These are phyloP conservation scores for Drosophila lowei DNA, from an alignment of 1,140 invertebrate species.

Conservation along the genomic window DNA sequence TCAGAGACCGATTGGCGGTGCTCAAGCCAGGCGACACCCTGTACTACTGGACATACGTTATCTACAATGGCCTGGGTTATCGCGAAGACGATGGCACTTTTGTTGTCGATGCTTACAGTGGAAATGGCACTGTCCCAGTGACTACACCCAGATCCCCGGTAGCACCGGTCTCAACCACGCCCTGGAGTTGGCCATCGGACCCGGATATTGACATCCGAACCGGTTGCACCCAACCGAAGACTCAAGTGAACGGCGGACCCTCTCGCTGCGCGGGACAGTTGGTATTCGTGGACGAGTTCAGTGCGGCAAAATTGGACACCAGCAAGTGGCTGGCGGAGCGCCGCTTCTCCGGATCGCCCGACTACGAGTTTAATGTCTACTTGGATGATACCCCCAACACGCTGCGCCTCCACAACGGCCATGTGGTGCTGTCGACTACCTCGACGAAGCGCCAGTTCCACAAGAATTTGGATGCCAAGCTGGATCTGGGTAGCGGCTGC, in stretches of 20 bases:
- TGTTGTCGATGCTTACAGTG: conserved; percentile 83
- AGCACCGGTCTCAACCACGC: neutral
- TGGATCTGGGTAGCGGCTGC: conserved; percentile 83
- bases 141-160: neutral
- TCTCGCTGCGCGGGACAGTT: conserved; percentile 84
- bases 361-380: conserved; percentile 88
- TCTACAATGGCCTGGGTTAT: conserved; percentile 86
- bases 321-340: conserved; percentile 81
- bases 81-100: conserved; percentile 86
- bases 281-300: conserved; percentile 85
- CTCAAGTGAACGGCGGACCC: conserved; percentile 54
- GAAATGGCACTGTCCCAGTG: conserved; percentile 5
- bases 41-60: conserved; percentile 90
- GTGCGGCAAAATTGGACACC: conserved; percentile 52
- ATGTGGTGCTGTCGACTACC: conserved; percentile 85
- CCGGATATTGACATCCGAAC: conserved; percentile 43
- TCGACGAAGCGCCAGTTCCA: conserved; percentile 84
- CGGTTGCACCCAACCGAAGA: conserved; percentile 39
- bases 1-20: conserved; percentile 85
- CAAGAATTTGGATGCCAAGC: conserved; percentile 71
- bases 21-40: conserved; percentile 87
- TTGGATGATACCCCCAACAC: conserved; percentile 84
- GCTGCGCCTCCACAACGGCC: conserved; percentile 84
- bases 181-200: conserved; percentile 18
- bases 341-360: conserved; percentile 80